Evolutionary conservation across 1,140 invertebrate genomes (phyloP), one percentile per base, ranked within the genome.

Genomic region (Pseudachorutes palmiensis): DNA sequence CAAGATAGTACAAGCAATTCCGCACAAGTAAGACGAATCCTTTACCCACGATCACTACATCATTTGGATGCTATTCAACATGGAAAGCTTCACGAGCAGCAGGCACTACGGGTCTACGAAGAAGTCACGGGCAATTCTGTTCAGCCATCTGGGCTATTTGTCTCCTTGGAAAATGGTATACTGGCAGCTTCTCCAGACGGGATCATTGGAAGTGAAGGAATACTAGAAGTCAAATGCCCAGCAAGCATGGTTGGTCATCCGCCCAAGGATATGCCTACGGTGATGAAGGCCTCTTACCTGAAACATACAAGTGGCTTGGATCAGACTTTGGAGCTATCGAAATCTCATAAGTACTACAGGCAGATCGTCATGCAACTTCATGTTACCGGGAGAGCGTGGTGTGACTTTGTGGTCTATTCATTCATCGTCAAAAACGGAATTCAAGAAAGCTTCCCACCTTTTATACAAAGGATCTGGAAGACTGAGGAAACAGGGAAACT

Each of bases 341-440:
- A 28, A 26, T 19, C 28, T 5, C 67, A 71, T 29, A 59, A 67
- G n/a, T 71, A 71, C 22, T 71, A 60, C 60, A 60, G 67, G 30
- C 68, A 71, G 29, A 31, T 71, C 14, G 62, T 72, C 32, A 49
- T 45, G 24, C 67, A 71, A 31, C 28, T 71, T 30, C 45, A 70
- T 60, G 63, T 71, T 16, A 70, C 62, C 14, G 26, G 60, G 2
- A 70, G 48, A 45, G 32, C 45, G 30, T 77, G 70, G 68, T 75
- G 75, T 67, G 74, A 77, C 71, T 74, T 76, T 70, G 68, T 75
- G 51, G 68, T 76, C 5, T 76, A 41, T 29, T 49, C 64, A 19
- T 22, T 30, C 2, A 45, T 49, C 0, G 24, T 29, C 1, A 3
- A 32, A 24, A 36, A 55, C 1, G 32, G 9, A 9, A 63, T 57